phyloP scores from a whole-genome alignment of 1,140 invertebrate species.

The Atta colombica region DNA sequence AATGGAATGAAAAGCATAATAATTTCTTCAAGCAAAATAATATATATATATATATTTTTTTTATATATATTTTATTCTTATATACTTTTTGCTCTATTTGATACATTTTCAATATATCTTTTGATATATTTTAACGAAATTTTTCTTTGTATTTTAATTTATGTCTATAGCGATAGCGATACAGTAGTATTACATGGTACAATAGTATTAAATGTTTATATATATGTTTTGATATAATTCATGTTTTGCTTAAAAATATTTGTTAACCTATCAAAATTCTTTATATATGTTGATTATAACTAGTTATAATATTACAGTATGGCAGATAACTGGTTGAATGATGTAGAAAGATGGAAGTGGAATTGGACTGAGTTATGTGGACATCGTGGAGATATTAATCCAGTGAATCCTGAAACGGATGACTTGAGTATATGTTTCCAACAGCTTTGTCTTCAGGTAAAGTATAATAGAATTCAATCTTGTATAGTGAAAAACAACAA shows the following conservation, averaged over 20 bases:
- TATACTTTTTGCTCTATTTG: background rate
- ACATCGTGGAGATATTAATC: conserved; percentile 87
- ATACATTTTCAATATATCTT: conserved; percentile 1
- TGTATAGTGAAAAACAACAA: background rate
- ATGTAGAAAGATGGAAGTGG: conserved; percentile 85
- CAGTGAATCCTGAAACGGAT: conserved; percentile 89
- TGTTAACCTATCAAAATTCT: conserved; percentile 47
- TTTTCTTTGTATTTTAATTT: background rate
- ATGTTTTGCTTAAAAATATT: conserved; percentile 2
- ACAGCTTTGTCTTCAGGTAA: conserved; percentile 90
- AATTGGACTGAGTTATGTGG: conserved; percentile 92
- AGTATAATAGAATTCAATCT: conserved; percentile 26
- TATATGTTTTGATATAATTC: background rate
- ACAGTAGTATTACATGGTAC: too few species aligned
- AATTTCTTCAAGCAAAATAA: background rate
- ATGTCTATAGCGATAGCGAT: background rate
- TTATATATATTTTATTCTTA: background rate
- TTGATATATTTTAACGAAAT: conserved; percentile 4
- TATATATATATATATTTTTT: background rate
- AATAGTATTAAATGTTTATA: background rate
- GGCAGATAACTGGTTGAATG: conserved; percentile 59
- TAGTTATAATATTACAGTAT: conserved; percentile 61
- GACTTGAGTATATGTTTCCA: conserved; percentile 94
- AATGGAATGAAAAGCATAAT: background rate
- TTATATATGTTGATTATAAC: background rate